Base-by-base conservation (phyloP, 2,113 vertebrate genomes). In the Choloepus hoffmanni region DNA sequence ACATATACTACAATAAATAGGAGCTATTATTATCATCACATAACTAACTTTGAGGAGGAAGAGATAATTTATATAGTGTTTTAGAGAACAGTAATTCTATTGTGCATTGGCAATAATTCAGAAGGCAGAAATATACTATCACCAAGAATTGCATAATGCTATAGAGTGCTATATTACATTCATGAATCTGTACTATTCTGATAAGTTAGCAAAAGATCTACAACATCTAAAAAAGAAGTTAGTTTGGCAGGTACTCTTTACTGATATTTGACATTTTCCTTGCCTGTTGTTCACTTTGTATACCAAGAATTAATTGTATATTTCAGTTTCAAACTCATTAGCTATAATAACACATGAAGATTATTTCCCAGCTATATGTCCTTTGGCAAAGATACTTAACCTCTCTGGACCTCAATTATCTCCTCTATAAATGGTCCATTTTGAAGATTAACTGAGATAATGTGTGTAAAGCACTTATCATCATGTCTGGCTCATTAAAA, bases 21-120 rank as follows among this genome's bases (percentile, higher is more conserved):
- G 11, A 78, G 65, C 45, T 67, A 18, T 90, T 67, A 79, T 55
- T 90, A 78, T 53, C 73, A 79, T 16, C 26, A 55, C 45, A 14
- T 90, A 67, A 40, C 67, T 90, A 90, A 78, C 45, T 90, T 55
- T 67, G 60, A 40, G 60, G 62, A 77, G 60, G 45, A 65, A 89
- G 23, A 48, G 8, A 89, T 16, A 78, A 89, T 78, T 89, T 63
- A 63, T n/a, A 48, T 53, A 89, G 23, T 53, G 45, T 78, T 67
- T 78, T 53, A 43, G 24, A 30, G 24, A 78, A 28, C 23, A 50
- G 23, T 28, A 77, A 77, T 77, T 78, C 74, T 78, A 53, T 65
- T 40, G 16, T 78, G 53, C 33, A 40, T 67, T 19, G 33, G 33
- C 53, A 23, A 53, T 89, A 78, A 78, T 28, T 89, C 60, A 78